Evolutionary conservation across 35 echinoderm and acorn worm genomes (phyloP).

Genomic region (Patiria miniata): DNA sequence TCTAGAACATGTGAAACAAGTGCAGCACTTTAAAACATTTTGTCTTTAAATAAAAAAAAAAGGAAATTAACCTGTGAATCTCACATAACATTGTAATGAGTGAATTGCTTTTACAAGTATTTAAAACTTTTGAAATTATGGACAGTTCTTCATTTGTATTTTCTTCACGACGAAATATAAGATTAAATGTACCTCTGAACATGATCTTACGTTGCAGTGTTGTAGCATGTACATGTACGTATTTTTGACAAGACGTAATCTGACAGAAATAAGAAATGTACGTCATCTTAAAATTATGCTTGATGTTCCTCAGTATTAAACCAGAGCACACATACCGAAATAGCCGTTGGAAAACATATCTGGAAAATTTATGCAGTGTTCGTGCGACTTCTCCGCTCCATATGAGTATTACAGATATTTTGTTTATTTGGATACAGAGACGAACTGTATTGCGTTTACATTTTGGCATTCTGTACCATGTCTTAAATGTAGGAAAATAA

Average conservation of each 20-base stretch:
- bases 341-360: not conserved
- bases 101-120: no score
- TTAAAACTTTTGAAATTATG: no score
- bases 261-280: not conserved
- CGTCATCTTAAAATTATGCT: not conserved
- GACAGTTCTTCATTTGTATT: no score
- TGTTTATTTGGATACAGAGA: slow-evolving; percentile 5
- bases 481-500: not conserved
- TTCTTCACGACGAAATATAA: no score
- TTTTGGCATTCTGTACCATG: no score
- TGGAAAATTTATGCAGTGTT: not conserved
- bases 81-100: no score
- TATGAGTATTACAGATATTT: slow-evolving; percentile 3
- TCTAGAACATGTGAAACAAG: no score
- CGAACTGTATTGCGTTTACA: not conserved
- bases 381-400: not conserved
- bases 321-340: not conserved
- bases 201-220: not conserved
- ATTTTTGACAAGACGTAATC: not conserved
- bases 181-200: not conserved
- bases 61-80: no score
- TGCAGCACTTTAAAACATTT: no score
- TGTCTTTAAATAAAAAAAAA: no score
- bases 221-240: not conserved
- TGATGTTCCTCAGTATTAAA: not conserved